Conservation (phyloP, 2,113 vertebrate species). For the Chlorodrepanis virens region DNA sequence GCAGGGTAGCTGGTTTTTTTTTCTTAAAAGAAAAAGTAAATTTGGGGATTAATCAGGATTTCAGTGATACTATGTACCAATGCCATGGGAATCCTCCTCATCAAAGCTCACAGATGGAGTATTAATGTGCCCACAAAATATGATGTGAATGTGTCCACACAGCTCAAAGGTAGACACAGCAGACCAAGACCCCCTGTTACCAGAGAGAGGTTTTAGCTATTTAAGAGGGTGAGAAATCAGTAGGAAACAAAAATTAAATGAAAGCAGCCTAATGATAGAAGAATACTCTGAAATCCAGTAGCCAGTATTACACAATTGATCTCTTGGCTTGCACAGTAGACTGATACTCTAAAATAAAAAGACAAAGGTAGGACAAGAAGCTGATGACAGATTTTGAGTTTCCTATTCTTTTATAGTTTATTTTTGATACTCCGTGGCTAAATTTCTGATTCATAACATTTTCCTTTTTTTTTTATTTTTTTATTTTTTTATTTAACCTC, state of each 20-base stretch:
- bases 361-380: not conserved
- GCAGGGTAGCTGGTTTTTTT: not conserved
- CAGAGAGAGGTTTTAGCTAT: not conserved
- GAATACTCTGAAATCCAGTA: not conserved
- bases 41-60: not conserved
- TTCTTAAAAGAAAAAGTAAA: not conserved
- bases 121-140: not conserved
- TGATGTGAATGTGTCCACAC: too few species aligned
- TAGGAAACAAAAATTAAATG: not conserved
- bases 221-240: not conserved
- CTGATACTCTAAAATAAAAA: not conserved
- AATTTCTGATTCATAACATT: not conserved
- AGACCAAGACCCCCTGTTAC: fast-evolving
- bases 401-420: not conserved
- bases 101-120: not conserved
- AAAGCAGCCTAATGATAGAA: not conserved
- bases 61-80: not conserved
- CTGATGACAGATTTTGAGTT: not conserved
- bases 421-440: not conserved
- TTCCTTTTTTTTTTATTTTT: not conserved
- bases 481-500: not conserved
- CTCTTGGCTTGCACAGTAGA: not conserved
- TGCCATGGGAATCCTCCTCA: not conserved
- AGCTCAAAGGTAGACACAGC: not conserved
- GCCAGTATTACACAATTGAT: not conserved